Evolutionary conservation across 2,797 vertebrate species (phyloP).

Genomic region (Jordanella pulchra): DNA sequence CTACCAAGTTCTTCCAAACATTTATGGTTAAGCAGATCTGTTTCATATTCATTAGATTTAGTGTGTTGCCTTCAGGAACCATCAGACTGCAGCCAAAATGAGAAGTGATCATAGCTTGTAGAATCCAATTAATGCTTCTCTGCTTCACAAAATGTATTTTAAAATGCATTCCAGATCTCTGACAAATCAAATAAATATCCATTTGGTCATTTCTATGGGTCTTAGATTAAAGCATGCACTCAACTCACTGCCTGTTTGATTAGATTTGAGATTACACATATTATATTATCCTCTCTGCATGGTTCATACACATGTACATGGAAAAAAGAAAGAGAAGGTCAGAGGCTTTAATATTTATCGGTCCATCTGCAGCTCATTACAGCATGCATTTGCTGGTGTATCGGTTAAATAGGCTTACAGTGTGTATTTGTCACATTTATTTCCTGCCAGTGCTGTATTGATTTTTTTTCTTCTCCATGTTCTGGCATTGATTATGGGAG

Average conservation of each 20-base stretch:
- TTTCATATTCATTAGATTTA: not conserved
- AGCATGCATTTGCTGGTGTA: not conserved
- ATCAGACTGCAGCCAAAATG: slow-evolving; percentile 13
- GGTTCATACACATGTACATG: not conserved
- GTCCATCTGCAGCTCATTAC: not conserved
- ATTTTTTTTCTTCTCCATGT: slow-evolving; percentile 4
- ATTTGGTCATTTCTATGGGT: slow-evolving; percentile 20
- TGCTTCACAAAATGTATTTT: slow-evolving; percentile 35
- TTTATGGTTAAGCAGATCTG: slow-evolving; percentile 9
- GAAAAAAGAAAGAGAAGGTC: not conserved
- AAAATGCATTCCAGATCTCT: slow-evolving; percentile 33
- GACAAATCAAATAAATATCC: slow-evolving; percentile 31
- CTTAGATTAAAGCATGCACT: slow-evolving; percentile 16
- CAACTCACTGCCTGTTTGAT: slow-evolving; percentile 3
- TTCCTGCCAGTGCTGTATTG: not conserved
- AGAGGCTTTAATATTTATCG: not conserved
- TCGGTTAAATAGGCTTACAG: not conserved
- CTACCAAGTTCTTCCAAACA: not conserved
- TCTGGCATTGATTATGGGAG: not conserved
- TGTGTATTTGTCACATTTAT: not conserved
- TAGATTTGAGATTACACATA: slow-evolving; percentile 8
- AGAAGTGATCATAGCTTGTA: not conserved
- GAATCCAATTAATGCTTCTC: slow-evolving; percentile 41
- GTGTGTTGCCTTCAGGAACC: slow-evolving; percentile 34
- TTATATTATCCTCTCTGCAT: slow-evolving; percentile 10